A percentile compares a stretch with the other conserved stretches of the same genome.
Conservation (phyloP, 2,888 invertebrate genomes). For the Drosophila neutralis region DNA sequence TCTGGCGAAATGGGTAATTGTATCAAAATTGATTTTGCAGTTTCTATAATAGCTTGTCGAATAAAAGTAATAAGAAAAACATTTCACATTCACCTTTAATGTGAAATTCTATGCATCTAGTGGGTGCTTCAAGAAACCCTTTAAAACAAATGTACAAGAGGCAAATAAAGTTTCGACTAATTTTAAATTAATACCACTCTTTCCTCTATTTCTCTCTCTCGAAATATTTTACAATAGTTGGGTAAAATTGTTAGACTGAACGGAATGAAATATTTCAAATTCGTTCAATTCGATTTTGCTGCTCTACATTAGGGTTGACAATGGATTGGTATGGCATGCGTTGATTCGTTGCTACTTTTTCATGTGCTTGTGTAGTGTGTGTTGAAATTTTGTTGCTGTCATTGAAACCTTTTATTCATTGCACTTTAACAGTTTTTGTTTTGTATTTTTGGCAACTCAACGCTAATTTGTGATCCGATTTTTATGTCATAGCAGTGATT, state of each 20-base stretch:
- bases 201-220: not conserved
- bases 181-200: constrained; percentile 1
- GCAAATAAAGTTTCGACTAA: not conserved
- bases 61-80: not conserved
- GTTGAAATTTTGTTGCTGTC: constrained; percentile 49
- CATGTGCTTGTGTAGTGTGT: constrained; percentile 37
- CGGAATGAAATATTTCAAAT: constrained; percentile 42
- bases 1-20: constrained; percentile 18
- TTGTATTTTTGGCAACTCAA: constrained; percentile 50
- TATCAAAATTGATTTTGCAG: constrained; percentile 12
- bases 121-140: not conserved
- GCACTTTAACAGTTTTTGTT: constrained; percentile 33
- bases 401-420: constrained; percentile 80
- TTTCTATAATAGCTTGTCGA: constrained; percentile 11
- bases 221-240: constrained; percentile 74
- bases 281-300: constrained; percentile 47
- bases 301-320: constrained; percentile 6
- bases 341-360: constrained; percentile 15
- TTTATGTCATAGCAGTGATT: constrained; percentile 4
- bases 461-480: constrained; percentile 22
- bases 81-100: not conserved
- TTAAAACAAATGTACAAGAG: not conserved
- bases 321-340: constrained; percentile 10
- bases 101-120: not conserved
- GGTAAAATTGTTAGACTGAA: not conserved